Percentiles rank a stretch among this genome's conserved stretches.
phyloP scores from a whole-genome alignment of 2,113 vertebrate species.

The Nycticryphes semicollaris region DNA sequence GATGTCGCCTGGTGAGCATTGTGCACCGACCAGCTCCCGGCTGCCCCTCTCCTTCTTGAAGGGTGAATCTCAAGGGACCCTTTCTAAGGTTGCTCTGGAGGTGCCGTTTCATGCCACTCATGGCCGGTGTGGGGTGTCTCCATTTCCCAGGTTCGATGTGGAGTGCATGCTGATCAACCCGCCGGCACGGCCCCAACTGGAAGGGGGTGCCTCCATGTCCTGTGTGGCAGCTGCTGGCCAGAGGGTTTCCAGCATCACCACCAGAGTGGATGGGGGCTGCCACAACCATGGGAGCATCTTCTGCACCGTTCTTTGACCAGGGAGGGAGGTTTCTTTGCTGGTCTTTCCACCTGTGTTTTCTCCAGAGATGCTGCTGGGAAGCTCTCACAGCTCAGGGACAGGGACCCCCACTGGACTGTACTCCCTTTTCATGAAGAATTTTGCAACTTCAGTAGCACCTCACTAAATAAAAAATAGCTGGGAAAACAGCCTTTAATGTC shows the following conservation, averaged over 20 bases:
- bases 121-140: neutral
- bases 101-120: fast-evolving
- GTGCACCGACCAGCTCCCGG: fast-evolving
- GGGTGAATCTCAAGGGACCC: fast-evolving
- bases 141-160: constrained; percentile 57
- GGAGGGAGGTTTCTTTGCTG: fast-evolving
- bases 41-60: neutral
- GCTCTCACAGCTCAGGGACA: neutral
- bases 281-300: constrained; percentile 83
- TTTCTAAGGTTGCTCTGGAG: neutral
- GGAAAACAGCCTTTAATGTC: neutral
- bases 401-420: neutral
- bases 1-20: fast-evolving
- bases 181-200: constrained; percentile 78
- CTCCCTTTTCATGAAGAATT: neutral
- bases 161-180: constrained; percentile 82
- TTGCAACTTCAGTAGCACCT: neutral
- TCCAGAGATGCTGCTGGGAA: neutral
- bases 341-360: neutral
- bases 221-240: constrained; percentile 67
- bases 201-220: constrained; percentile 66
- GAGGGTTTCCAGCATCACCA: constrained; percentile 79
- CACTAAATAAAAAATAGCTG: neutral
- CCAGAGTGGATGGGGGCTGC: constrained; percentile 82
- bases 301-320: constrained; percentile 80